Evolutionary conservation across 2,888 invertebrate species (phyloP).

Genomic region (Chrysodeixis includens): DNA sequence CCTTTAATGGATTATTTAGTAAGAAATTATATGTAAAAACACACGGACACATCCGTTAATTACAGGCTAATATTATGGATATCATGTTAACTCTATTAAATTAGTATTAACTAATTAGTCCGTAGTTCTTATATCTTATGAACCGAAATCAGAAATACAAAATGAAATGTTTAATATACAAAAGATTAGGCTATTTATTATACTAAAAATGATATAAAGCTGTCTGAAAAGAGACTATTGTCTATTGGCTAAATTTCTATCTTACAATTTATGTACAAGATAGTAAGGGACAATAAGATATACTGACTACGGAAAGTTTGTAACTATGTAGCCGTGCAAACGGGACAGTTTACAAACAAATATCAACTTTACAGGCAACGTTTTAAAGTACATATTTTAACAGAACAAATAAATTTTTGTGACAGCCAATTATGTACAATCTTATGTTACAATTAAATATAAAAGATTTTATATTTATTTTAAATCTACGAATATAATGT

Average conservation of each 20-base stretch:
- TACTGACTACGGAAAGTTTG: conserved; percentile 45
- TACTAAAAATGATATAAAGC: neutral
- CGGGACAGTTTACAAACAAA: conserved; percentile 47
- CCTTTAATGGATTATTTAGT: conserved; percentile 62
- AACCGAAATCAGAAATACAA: neutral
- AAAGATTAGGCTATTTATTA: neutral
- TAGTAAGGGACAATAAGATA: conserved; percentile 17
- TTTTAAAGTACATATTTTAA: conserved; percentile 12
- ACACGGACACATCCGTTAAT: conserved; percentile 53
- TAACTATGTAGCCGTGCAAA: conserved; percentile 53
- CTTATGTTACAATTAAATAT: conserved; percentile 27
- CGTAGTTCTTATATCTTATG: conserved; percentile 36
- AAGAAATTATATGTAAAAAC: conserved; percentile 68
- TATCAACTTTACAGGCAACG: neutral
- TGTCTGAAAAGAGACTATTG: neutral
- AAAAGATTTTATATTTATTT: conserved; percentile 23
- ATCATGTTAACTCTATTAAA: conserved; percentile 43
- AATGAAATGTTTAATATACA: neutral
- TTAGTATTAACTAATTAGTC: conserved; percentile 45
- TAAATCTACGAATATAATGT: conserved; percentile 17
- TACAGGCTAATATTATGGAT: conserved; percentile 50
- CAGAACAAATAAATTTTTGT: conserved; percentile 2
- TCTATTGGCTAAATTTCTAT: neutral
- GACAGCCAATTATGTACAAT: conserved; percentile 21
- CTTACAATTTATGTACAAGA: neutral